These are phyloP conservation scores for Narcine bancroftii DNA, from an alignment of 2,113 vertebrate genomes.

Conservation along the genomic window DNA sequence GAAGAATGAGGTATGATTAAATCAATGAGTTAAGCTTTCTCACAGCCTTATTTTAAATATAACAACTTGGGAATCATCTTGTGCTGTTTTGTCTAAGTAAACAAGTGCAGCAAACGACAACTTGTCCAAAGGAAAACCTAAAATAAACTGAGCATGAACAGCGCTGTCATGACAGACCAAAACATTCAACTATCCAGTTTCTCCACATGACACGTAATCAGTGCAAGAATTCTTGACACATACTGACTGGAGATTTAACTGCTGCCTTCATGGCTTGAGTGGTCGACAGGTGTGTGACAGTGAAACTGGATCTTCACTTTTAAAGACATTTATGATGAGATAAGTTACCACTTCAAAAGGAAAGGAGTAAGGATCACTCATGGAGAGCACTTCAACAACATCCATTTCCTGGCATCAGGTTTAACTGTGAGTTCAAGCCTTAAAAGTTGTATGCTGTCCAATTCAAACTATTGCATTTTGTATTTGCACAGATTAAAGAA, in stretches of 20 bases:
- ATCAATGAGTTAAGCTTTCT: neutral
- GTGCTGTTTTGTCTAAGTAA: constrained; percentile 1
- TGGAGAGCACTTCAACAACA: constrained; percentile 13
- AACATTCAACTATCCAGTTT: constrained; percentile 24
- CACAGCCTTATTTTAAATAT: neutral
- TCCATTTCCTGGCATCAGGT: constrained; percentile 32
- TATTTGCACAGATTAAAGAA: constrained; percentile 54
- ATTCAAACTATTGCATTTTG: constrained; percentile 49
- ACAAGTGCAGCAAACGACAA: neutral
- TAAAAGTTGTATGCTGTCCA: constrained; percentile 49
- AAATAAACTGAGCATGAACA: constrained; percentile 16
- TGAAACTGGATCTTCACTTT: constrained; percentile 9
- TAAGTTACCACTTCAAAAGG: constrained; percentile 24
- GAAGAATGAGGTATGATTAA: too few species aligned
- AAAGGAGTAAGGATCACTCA: constrained; percentile 46
- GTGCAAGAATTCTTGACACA: constrained; percentile 13
- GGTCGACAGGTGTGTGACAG: constrained; percentile 31
- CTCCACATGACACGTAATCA: constrained; percentile 26
- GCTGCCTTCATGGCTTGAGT: neutral
- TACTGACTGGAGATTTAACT: constrained; percentile 20
- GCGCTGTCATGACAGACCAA: neutral
- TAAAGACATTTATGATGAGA: constrained; percentile 18
- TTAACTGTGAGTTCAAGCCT: constrained; percentile 26
- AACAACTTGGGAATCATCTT: constrained; percentile 21
- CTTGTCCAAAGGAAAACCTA: neutral